These are phyloP conservation scores for Epinotia brunnichana DNA, from an alignment of 2,888 invertebrate species.

Conservation along the genomic window DNA sequence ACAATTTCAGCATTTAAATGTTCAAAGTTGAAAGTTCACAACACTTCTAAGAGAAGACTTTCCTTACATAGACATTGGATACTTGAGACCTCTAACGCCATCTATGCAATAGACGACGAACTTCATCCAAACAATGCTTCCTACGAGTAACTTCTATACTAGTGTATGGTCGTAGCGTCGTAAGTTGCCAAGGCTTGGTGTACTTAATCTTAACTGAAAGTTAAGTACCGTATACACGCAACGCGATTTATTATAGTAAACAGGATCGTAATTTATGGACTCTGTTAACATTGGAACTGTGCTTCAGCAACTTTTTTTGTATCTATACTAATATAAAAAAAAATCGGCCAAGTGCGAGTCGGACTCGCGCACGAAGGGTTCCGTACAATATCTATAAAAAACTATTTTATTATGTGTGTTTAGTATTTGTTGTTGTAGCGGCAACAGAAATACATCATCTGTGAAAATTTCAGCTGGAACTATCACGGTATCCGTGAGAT, in stretches of 20 bases:
- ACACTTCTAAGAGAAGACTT: background rate
- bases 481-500: too few relatives aligned
- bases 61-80: background rate
- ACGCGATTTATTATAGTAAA: slow-evolving; percentile 4
- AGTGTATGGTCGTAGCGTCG: background rate
- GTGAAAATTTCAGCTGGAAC: too few relatives aligned
- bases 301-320: background rate
- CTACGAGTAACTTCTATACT: slow-evolving; percentile 21
- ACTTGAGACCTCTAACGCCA: slow-evolving; percentile 30
- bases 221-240: slow-evolving; percentile 1
- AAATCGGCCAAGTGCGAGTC: too few relatives aligned
- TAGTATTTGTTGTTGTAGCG: too few relatives aligned
- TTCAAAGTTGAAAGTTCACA: background rate
- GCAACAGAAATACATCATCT: too few relatives aligned
- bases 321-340: background rate
- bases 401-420: too few relatives aligned
- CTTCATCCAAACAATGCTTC: slow-evolving; percentile 22
- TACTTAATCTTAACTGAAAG: slow-evolving; percentile 3
- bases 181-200: slow-evolving; percentile 7
- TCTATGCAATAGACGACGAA: slow-evolving; percentile 29
- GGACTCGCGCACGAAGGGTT: too few relatives aligned
- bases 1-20: background rate
- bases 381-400: too few relatives aligned
- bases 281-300: background rate
- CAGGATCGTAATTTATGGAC: background rate